Conservation (phyloP, 2,113 vertebrate species). For the Menidia beryllina region DNA sequence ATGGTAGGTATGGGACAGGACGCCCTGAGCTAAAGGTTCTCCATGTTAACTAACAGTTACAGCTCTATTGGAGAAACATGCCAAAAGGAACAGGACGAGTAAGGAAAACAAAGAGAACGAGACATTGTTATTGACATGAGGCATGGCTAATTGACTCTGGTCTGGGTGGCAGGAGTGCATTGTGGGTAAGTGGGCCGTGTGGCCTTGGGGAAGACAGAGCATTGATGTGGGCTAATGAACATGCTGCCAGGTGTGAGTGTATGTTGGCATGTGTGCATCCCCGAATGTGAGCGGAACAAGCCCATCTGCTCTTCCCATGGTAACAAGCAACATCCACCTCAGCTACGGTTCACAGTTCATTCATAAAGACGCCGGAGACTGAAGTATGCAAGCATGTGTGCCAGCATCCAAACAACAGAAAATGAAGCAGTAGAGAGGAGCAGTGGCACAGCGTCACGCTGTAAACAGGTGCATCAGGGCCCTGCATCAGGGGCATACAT, state of each 20-base stretch:
- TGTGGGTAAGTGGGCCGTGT: conserved; percentile 78
- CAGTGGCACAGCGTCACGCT: conserved; percentile 4
- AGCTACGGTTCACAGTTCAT: conserved; percentile 67
- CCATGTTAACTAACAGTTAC: conserved; percentile 39
- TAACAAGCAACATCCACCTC: conserved; percentile 64
- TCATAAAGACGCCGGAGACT: conserved; percentile 47
- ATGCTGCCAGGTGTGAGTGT: conserved; percentile 68
- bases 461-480: conserved; percentile 12
- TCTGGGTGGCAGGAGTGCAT: conserved; percentile 67
- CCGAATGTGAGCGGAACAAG: conserved; percentile 18
- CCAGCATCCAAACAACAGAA: not conserved
- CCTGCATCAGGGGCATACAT: not conserved
- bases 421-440: not conserved
- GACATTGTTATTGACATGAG: conserved; percentile 68
- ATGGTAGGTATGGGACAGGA: conserved; percentile 16
- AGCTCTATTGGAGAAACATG: conserved; percentile 16
- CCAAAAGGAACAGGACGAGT: conserved; percentile 12
- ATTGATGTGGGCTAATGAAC: conserved; percentile 72
- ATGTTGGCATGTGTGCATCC: conserved; percentile 13
- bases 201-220: conserved; percentile 67
- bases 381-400: conserved; percentile 2
- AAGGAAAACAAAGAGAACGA: conserved; percentile 27
- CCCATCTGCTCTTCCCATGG: conserved; percentile 73
- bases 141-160: conserved; percentile 74
- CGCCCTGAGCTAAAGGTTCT: conserved; percentile 37